Evolutionary conservation across 2,113 vertebrate species (phyloP), one percentile per base, ranked within the genome.

Genomic region (Oreochromis spilurus): DNA sequence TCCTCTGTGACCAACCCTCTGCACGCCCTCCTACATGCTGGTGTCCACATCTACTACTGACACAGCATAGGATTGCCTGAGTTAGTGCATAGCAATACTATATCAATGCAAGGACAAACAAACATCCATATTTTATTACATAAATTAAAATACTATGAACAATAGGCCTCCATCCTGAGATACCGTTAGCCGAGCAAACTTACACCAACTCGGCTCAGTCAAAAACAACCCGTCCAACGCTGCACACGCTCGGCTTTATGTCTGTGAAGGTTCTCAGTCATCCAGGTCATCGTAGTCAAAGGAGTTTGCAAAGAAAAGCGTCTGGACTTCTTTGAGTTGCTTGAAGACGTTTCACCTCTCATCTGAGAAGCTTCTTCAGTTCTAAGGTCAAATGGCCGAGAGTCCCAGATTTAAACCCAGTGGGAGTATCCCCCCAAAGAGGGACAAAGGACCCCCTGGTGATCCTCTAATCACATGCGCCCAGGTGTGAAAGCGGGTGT

Each of bases 11-110:
- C 29, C 60, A 21, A 38, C 62, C 1, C 6, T 67, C 31, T 36
- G 17, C 31, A 38, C 1, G 31, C 2, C 10, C 60, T 65, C 10
- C 60, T 65, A 2, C 34, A 12, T 38, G 19, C 60, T 65, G 17
- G 19, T 1, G 60, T 38, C n/a, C n/a, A 24, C 12, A 43, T 70
- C n/a, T 70, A 43, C 60, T 36, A 6, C 16, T 19, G 16, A 60
- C 29, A 17, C 57, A 60, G 3, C 14, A 2, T 0, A 6, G 57
- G 57, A 34, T 34, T 29, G 10, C 0, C 57, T 10, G 16, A 60
- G 29, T 19, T 2, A 2, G 55, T 16, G 16, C 58, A 34, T 29
- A 6, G 58, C 58, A 4, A n/a, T 36, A 0, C 58, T 62, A 19
- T 7, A 62, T 1, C 58, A 1, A 62, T 62, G 58, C 58, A 62